Conservation (phyloP, 37 sponge, comb jelly and placozoan species). For the Diacarnus erythraeanus region DNA sequence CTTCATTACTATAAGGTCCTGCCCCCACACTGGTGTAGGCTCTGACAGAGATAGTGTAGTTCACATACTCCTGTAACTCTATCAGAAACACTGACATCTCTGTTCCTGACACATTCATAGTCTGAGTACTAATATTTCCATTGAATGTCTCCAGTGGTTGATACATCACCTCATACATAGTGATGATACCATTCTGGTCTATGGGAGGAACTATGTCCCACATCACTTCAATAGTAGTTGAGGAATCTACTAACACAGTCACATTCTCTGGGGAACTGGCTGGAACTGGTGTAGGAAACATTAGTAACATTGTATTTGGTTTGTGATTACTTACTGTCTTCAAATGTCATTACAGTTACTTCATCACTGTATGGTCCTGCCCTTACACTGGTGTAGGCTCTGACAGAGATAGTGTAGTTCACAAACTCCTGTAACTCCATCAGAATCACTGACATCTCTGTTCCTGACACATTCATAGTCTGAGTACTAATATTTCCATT, state of each 20-base stretch:
- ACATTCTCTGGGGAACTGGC: neutral
- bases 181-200: conserved; percentile 41
- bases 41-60: conserved; percentile 19
- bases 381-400: conserved; percentile 34
- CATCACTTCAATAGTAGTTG: conserved; percentile 22
- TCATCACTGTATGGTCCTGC: conserved; percentile 7
- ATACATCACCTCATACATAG: conserved; percentile 14
- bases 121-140: neutral
- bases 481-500: too few relatives aligned
- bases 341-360: neutral
- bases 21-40: conserved; percentile 30
- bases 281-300: neutral
- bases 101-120: neutral
- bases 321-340: conserved; percentile 4
- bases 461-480: too few relatives aligned
- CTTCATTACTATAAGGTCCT: conserved; percentile 10
- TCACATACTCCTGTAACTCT: conserved; percentile 10
- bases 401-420: conserved; percentile 38
- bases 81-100: neutral
- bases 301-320: too few relatives aligned
- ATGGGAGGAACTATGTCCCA: conserved; percentile 10
- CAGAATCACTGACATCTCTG: neutral
- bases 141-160: conserved; percentile 11
- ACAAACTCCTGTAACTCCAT: conserved; percentile 17
- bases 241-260: neutral